These are phyloP conservation scores for Ischnus inquisitorius DNA, from an alignment of 2,888 invertebrate genomes.

Conservation along the genomic window DNA sequence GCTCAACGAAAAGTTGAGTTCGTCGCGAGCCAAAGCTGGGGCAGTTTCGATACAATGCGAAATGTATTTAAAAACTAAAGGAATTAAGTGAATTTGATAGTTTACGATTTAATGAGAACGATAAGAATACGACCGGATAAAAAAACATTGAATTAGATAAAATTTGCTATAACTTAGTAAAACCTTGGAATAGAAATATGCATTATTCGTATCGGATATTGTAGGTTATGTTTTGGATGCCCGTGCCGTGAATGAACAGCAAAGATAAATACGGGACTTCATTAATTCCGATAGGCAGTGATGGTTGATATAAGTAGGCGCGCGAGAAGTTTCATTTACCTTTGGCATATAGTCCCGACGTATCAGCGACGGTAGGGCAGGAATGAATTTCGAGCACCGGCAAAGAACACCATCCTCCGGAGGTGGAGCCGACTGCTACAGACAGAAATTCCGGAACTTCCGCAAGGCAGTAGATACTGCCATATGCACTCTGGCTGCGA, in stretches of 20 bases:
- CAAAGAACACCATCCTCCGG: neutral
- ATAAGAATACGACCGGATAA: no score
- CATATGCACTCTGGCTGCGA: neutral
- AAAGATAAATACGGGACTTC: neutral
- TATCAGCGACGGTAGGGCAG: neutral
- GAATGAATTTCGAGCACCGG: neutral
- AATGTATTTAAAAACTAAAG: no score
- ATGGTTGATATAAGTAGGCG: neutral
- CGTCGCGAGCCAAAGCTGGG: neutral
- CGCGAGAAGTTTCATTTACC: conserved; percentile 10
- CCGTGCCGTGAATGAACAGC: neutral
- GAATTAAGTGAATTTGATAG: no score
- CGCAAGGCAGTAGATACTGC: neutral
- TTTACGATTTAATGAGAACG: no score
- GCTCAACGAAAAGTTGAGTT: neutral
- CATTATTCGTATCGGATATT: no score
- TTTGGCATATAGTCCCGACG: conserved; percentile 7
- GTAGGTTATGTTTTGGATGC: no score
- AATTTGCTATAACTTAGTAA: no score
- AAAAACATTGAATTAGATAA: no score
- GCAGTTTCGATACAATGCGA: neutral
- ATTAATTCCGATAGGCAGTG: neutral
- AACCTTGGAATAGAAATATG: no score
- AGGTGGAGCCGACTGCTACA: neutral
- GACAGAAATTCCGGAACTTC: conserved; percentile 1